A percentile compares a stretch with the other conserved stretches of the same genome.
Evolutionary conservation across 2,888 invertebrate species (phyloP).

Genomic region (Agrotis puta): DNA sequence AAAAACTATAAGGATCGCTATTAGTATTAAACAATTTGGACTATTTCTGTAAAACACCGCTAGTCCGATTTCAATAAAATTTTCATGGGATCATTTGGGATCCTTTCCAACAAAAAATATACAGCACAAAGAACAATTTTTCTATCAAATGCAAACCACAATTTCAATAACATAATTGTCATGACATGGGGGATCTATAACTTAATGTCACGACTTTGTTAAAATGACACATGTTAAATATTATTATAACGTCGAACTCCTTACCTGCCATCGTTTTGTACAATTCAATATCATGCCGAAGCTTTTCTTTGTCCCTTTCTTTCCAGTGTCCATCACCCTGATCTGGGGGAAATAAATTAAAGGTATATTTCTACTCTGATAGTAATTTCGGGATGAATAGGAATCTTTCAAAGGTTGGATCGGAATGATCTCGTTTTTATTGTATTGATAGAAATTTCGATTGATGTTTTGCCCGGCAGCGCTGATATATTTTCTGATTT

Average conservation of each 20-base stretch:
- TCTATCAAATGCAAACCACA: neutral
- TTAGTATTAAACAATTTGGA: no score
- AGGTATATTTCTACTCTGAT: conserved; percentile 65
- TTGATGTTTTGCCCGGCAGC: conserved; percentile 68
- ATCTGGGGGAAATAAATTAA: conserved; percentile 78
- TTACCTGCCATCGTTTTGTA: conserved; percentile 84
- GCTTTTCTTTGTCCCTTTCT: conserved; percentile 78
- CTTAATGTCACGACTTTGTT: neutral
- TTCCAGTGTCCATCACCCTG: conserved; percentile 86
- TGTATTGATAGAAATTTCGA: conserved; percentile 67
- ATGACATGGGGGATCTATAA: neutral
- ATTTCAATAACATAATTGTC: neutral
- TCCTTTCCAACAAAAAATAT: no score
- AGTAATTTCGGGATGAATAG: conserved; percentile 67
- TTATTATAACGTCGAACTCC: conserved; percentile 27
- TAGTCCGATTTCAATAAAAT: no score
- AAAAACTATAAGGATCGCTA: no score
- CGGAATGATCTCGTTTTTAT: conserved; percentile 70
- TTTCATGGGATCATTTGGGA: no score
- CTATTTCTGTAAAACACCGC: no score
- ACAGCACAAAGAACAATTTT: no score
- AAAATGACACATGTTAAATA: neutral
- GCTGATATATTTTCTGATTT: conserved; percentile 65
- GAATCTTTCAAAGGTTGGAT: conserved; percentile 65
- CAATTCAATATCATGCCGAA: conserved; percentile 79